phyloP scores from a whole-genome alignment of 1,140 invertebrate genomes.

The Lanistes nyassanus region DNA sequence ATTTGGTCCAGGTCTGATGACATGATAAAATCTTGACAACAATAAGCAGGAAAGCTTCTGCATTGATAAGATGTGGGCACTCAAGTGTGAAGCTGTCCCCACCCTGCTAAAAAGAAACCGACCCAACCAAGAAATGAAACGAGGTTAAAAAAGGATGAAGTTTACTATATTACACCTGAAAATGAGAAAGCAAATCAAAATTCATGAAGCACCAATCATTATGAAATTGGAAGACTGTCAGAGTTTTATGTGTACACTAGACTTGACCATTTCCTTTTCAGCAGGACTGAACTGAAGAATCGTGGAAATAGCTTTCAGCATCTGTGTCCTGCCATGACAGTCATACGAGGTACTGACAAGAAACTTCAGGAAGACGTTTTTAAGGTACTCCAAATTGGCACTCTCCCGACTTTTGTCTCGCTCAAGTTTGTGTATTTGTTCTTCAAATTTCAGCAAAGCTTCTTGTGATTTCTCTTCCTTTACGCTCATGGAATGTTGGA shows the following conservation, averaged over 20 bases:
- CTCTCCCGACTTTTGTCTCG: constrained; percentile 82
- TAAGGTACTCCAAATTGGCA: constrained; percentile 88
- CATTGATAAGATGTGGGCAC: too few species aligned
- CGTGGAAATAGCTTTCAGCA: constrained; percentile 89
- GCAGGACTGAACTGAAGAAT: constrained; percentile 81
- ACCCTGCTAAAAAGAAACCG: too few species aligned
- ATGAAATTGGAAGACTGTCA: not conserved
- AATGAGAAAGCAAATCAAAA: too few species aligned
- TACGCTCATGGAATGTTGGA: constrained; percentile 71
- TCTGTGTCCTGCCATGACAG: constrained; percentile 77
- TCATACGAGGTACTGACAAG: constrained; percentile 74
- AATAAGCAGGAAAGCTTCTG: too few species aligned
- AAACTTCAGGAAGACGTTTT: constrained; percentile 88
- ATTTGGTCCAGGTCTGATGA: too few species aligned
- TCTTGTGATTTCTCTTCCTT: constrained; percentile 73
- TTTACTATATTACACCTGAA: too few species aligned
- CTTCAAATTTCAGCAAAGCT: constrained; percentile 70
- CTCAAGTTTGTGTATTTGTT: constrained; percentile 74
- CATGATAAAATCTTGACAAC: too few species aligned
- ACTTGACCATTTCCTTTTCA: constrained; percentile 72
- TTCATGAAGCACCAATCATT: not conserved
- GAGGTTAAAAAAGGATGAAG: too few species aligned
- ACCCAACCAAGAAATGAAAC: too few species aligned
- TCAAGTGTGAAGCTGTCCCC: too few species aligned
- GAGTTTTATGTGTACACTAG: constrained; percentile 11